Conservation (phyloP, 2,113 vertebrate genomes). For the Nyctereutes procyonoides region DNA sequence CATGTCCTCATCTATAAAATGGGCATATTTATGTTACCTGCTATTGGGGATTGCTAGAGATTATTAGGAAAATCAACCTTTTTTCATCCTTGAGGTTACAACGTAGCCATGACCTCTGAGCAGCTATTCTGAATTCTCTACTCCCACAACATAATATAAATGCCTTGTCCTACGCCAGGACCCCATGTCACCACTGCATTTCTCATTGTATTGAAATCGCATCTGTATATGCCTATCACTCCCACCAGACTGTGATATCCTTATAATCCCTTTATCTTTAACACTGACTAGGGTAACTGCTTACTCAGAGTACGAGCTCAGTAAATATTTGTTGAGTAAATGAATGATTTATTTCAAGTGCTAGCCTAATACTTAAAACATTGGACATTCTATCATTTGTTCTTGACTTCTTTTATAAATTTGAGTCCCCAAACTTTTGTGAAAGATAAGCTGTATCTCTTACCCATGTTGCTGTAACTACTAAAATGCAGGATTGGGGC, state of each 20-base stretch:
- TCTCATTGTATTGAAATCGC: not conserved
- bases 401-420: slow-evolving; percentile 12
- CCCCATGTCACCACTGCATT: not conserved
- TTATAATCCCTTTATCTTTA: not conserved
- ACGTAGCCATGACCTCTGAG: not conserved
- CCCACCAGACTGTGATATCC: not conserved
- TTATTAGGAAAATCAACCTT: not conserved
- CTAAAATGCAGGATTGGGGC: not conserved
- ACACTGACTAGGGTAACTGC: not conserved
- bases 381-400: not conserved
- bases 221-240: not conserved
- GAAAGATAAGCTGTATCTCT: slow-evolving; percentile 14
- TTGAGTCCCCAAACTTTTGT: not conserved
- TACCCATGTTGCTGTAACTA: slow-evolving; percentile 15
- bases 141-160: not conserved
- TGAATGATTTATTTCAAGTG: not conserved
- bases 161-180: not conserved
- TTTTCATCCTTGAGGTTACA: not conserved
- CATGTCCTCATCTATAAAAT: not conserved
- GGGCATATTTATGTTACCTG: not conserved
- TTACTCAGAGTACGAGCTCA: not conserved
- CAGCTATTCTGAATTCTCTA: not conserved
- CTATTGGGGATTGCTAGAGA: not conserved
- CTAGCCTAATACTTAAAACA: slow-evolving; percentile 15
- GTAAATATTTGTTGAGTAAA: not conserved